Percentiles rank a stretch among this genome's conserved stretches.
phyloP scores from a whole-genome alignment of 2,113 vertebrate genomes.

The Caranx melampygus region DNA sequence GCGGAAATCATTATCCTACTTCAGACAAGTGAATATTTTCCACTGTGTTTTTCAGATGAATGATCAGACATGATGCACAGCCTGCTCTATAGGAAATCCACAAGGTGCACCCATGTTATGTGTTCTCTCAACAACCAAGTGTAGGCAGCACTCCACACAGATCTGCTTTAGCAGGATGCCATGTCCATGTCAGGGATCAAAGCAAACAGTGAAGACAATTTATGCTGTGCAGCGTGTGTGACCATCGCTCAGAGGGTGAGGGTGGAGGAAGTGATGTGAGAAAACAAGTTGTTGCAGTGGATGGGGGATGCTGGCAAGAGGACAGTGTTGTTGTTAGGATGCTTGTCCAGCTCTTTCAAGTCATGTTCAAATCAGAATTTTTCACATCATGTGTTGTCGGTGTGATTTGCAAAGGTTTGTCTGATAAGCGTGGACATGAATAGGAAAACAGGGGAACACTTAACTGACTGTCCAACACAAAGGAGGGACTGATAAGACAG shows the following conservation, averaged over 20 bases:
- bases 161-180: constrained; percentile 62
- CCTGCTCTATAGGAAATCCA: constrained; percentile 38
- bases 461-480: background rate
- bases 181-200: constrained; percentile 74
- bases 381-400: background rate
- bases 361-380: background rate
- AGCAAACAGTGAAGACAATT: constrained; percentile 73
- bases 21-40: constrained; percentile 27
- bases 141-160: constrained; percentile 55
- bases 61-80: constrained; percentile 26
- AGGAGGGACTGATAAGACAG: background rate
- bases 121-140: constrained; percentile 63
- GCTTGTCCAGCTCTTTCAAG: background rate
- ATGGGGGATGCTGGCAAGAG: constrained; percentile 28
- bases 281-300: constrained; percentile 36
- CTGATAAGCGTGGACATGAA: too few species aligned
- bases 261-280: constrained; percentile 59
- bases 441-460: background rate
- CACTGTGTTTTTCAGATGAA: constrained; percentile 36
- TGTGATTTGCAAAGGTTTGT: background rate
- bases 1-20: constrained; percentile 24
- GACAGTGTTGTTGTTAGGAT: constrained; percentile 19
- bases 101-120: constrained; percentile 41
- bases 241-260: constrained; percentile 61
- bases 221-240: constrained; percentile 77